Percentiles rank a stretch among this genome's conserved stretches.
These are phyloP conservation scores for Stenoptilia bipunctidactyla DNA, from an alignment of 2,888 invertebrate genomes.

Conservation along the genomic window DNA sequence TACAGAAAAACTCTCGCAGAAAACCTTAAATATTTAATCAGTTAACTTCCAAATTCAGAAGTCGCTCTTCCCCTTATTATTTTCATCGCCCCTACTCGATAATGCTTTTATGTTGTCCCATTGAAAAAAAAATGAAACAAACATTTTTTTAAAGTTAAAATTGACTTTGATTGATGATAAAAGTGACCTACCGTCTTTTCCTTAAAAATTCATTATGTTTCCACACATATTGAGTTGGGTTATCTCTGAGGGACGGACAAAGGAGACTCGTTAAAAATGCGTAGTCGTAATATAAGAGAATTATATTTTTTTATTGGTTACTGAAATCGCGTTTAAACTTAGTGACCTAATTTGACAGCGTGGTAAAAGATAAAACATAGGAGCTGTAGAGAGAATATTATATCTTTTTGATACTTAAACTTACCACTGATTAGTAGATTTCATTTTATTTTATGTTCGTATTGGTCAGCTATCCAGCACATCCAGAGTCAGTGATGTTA, in stretches of 20 bases:
- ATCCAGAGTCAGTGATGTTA: too few species aligned
- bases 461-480: too few species aligned
- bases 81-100: constrained; percentile 49
- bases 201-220: constrained; percentile 51
- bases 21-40: constrained; percentile 41
- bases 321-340: too few species aligned
- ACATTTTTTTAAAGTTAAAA: constrained; percentile 61
- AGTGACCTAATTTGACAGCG: too few species aligned
- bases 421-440: too few species aligned
- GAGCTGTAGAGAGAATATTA: too few species aligned
- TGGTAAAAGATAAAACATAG: too few species aligned
- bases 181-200: constrained; percentile 51
- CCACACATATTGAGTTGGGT: constrained; percentile 29
- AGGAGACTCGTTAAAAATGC: too few species aligned
- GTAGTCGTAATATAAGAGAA: too few species aligned
- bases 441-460: too few species aligned
- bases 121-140: constrained; percentile 48
- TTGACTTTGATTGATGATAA: constrained; percentile 62
- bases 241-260: neutral
- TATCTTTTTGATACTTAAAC: too few species aligned
- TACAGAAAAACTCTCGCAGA: constrained; percentile 18
- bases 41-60: constrained; percentile 54
- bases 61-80: constrained; percentile 36
- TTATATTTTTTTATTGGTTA: too few species aligned
- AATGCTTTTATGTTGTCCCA: constrained; percentile 55